Conservation (phyloP, 2,797 vertebrate species). For the Scolopax rusticola region DNA sequence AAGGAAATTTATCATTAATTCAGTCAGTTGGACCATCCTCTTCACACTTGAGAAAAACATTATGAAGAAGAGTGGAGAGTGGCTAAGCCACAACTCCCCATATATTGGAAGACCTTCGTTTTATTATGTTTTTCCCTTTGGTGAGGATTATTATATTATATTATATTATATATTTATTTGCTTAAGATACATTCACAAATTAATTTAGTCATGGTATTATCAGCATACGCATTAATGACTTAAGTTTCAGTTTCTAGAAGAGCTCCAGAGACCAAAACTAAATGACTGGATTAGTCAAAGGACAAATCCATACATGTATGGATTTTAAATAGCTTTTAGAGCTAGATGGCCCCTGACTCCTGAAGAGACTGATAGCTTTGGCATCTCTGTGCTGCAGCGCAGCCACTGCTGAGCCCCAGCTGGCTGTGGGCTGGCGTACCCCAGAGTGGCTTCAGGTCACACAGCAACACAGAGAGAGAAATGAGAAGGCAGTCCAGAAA, state of each 20-base stretch:
- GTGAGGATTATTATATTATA: neutral
- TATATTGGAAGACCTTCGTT: neutral
- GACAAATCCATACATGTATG: accelerated
- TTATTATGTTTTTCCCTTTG: neutral
- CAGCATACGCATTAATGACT: neutral
- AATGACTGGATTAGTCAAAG: conserved; percentile 28
- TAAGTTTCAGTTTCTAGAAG: neutral
- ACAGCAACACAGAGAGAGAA: accelerated
- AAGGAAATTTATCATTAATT: conserved; percentile 61
- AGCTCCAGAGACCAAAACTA: conserved; percentile 26
- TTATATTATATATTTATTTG: neutral
- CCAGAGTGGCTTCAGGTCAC: accelerated
- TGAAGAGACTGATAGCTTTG: neutral
- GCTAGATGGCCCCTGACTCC: neutral
- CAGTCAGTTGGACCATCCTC: neutral
- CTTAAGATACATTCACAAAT: neutral
- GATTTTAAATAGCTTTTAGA: neutral
- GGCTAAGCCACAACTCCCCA: neutral
- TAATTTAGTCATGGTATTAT: conserved; percentile 6
- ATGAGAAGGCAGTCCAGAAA: neutral
- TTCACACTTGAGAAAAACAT: neutral
- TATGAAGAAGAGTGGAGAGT: neutral
- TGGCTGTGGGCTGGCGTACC: neutral
- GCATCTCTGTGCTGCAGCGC: neutral
- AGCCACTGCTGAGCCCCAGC: neutral